A percentile compares a stretch with the other conserved stretches of the same genome.
These are phyloP conservation scores for Gymnoscelis rufifasciata DNA, from an alignment of 2,888 invertebrate species.

Conservation along the genomic window DNA sequence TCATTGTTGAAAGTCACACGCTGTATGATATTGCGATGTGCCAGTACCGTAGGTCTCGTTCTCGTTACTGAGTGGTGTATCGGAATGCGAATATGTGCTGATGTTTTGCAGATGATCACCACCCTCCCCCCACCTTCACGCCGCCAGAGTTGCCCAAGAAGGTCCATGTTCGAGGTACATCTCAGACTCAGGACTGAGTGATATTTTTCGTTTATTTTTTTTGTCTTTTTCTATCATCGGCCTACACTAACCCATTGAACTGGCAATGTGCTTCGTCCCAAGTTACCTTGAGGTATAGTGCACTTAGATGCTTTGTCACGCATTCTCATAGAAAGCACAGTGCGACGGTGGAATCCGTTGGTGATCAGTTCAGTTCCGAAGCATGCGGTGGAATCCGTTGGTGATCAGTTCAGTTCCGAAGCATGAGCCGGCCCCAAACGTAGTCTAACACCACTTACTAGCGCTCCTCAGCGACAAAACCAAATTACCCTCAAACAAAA, in stretches of 20 bases:
- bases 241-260: conserved; percentile 63
- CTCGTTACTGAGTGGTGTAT: conserved; percentile 70
- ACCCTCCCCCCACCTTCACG: conserved; percentile 98
- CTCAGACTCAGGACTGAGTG: conserved; percentile 72
- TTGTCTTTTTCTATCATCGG: conserved; percentile 63
- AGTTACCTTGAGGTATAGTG: conserved; percentile 59
- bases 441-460: conserved; percentile 44
- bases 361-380: conserved; percentile 36
- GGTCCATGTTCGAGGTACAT: conserved; percentile 96
- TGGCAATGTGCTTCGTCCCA: conserved; percentile 69
- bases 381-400: conserved; percentile 59
- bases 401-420: conserved; percentile 29
- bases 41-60: conserved; percentile 62
- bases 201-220: conserved; percentile 47
- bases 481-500: conserved; percentile 21
- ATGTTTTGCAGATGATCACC: conserved; percentile 97
- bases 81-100: conserved; percentile 82
- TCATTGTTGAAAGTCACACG: conserved; percentile 45
- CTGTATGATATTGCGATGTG: conserved; percentile 60
- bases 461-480: conserved; percentile 42
- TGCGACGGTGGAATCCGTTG: conserved; percentile 40
- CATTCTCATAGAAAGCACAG: conserved; percentile 71
- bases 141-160: conserved; percentile 99
- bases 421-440: conserved; percentile 67
- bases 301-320: conserved; percentile 77